Conservation (phyloP, 1,140 invertebrate genomes). For the Argopecten irradians region DNA sequence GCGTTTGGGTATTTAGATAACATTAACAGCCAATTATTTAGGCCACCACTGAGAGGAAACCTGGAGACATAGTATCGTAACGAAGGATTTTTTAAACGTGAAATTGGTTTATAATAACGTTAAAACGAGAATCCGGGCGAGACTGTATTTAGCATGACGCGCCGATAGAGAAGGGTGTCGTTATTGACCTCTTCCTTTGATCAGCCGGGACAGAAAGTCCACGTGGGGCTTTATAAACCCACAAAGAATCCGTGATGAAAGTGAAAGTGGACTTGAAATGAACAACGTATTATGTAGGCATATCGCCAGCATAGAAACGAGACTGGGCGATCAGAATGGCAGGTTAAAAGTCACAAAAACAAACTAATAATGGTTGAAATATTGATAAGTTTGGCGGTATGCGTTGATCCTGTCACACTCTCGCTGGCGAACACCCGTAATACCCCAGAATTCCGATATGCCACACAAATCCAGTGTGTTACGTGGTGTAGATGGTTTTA, state of each 20-base stretch:
- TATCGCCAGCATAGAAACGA: constrained; percentile 15
- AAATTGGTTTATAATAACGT: constrained; percentile 18
- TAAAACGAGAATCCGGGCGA: constrained; percentile 14
- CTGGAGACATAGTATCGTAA: constrained; percentile 21
- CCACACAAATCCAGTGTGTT: neutral
- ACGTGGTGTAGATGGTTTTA: neutral
- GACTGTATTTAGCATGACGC: constrained; percentile 20
- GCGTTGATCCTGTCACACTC: neutral
- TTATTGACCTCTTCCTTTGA: constrained; percentile 16
- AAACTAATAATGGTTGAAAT: constrained; percentile 19
- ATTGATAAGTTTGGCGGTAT: constrained; percentile 2
- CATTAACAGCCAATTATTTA: constrained; percentile 10
- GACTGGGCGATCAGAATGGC: neutral
- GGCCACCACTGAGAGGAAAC: constrained; percentile 3
- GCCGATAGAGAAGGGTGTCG: constrained; percentile 12
- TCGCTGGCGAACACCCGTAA: neutral
- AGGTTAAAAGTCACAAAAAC: constrained; percentile 1
- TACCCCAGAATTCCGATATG: neutral
- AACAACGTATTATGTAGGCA: constrained; percentile 21
- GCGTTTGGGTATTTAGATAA: constrained; percentile 21
- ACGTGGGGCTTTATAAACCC: constrained; percentile 20
- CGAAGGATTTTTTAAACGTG: constrained; percentile 21
- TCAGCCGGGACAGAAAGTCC: constrained; percentile 19
- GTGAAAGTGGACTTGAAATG: constrained; percentile 14
- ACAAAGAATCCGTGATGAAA: constrained; percentile 22